Base-by-base conservation (phyloP, 2,888 invertebrate species). In the Macaria liturata region DNA sequence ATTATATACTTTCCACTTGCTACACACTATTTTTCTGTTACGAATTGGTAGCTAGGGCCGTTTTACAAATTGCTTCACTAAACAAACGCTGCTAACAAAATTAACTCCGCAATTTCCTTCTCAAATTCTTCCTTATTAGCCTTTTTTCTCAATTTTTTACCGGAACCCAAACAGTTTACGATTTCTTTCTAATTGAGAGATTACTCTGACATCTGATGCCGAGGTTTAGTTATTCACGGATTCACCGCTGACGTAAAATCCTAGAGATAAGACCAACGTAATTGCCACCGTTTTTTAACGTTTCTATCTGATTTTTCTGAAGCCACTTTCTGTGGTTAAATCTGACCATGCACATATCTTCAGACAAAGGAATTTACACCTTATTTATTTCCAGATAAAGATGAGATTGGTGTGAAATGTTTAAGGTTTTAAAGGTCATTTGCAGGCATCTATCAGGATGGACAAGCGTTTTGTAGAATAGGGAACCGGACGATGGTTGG, bases 211-310 rank as follows among this genome's bases (percentile, higher is more conserved):
- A 81, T 79, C 72, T 76, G 84, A 85, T 78, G 74, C 74, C 67
- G 62, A 67, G 70, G 78, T 84, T 83, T 79, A 76, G 74, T 80
- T 79, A 81, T 79, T 78, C 81, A 4, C 42, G 74, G 69, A 72
- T 67, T 72, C 70, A 76, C 77, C 72, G 9, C 46, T 47, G 54
- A 55, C 58, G 54, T 67, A 68, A 76, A 79, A 80, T 71, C 75
- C 75, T 56, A 74, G 62, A 80, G 88, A 88, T 89, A 90, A 86
- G 82, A 74, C 76, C 68, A 72, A 74, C 80, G 86, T 89, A 90
- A 90, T 91, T 91, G 89, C 83, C 69, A 70, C 73, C 86, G 89
- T 87, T 91, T 91, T 91, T 91, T 90, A 90, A 83, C 84, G 69
- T 71, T 74, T 80, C 78, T 87, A 90, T 91, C 91, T 78, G 88